Percentiles rank a stretch among this genome's conserved stretches.
phyloP scores from a whole-genome alignment of 1,140 invertebrate genomes.

The Pseudomyrmex cubaensis region DNA sequence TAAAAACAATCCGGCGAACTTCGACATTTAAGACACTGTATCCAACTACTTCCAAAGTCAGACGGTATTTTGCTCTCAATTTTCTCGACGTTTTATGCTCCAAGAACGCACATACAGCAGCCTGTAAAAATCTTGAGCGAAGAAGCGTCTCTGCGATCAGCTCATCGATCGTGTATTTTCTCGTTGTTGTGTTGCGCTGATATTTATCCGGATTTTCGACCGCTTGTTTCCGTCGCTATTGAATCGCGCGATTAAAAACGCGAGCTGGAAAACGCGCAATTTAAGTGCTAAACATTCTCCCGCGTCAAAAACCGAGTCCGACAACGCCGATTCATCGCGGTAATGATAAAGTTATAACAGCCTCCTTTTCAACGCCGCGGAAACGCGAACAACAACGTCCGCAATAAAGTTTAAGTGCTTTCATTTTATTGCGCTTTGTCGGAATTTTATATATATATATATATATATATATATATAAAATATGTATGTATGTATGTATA shows the following conservation, averaged over 20 bases:
- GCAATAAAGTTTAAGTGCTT: conserved; percentile 70
- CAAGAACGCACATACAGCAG: background rate
- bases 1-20: conserved; percentile 3
- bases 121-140: conserved; percentile 7
- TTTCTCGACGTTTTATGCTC: background rate
- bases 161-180: conserved; percentile 5
- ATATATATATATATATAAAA: background rate
- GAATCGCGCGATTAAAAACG: conserved; percentile 41
- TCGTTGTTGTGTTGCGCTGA: too few species aligned
- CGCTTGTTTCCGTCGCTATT: background rate
- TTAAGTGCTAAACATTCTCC: background rate
- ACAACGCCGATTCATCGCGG: conserved; percentile 19
- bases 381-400: conserved; percentile 61
- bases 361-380: conserved; percentile 52
- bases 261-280: background rate
- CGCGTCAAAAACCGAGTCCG: conserved; percentile 16
- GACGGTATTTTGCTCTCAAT: conserved; percentile 16
- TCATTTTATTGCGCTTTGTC: conserved; percentile 65
- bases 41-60: background rate
- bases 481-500: background rate
- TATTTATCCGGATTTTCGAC: too few species aligned
- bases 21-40: conserved; percentile 24
- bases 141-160: background rate
- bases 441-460: conserved; percentile 19
- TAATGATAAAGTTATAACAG: conserved; percentile 72